A percentile compares a stretch with the other conserved stretches of the same genome.
These are phyloP conservation scores for Pherbina coryleti DNA, from an alignment of 2,888 invertebrate species.

Conservation along the genomic window DNA sequence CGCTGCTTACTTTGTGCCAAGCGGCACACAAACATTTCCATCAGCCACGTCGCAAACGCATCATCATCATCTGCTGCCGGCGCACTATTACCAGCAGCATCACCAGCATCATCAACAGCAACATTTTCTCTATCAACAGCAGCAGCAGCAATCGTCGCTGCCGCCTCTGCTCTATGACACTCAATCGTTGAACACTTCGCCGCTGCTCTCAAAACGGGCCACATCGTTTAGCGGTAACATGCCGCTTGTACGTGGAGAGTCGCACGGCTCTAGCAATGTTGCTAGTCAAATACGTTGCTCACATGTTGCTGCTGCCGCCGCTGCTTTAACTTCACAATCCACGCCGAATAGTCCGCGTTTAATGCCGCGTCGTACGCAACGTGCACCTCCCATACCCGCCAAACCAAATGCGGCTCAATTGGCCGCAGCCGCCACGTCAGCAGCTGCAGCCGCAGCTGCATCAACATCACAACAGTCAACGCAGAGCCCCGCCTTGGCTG, in stretches of 20 bases:
- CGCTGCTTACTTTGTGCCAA: slow-evolving; percentile 61
- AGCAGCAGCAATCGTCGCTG: slow-evolving; percentile 51
- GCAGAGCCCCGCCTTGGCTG: slow-evolving; percentile 58
- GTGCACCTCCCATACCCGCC: slow-evolving; percentile 67
- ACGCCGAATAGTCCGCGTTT: slow-evolving; percentile 82
- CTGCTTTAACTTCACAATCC: slow-evolving; percentile 69
- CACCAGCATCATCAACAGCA: slow-evolving; percentile 51
- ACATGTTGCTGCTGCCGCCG: slow-evolving; percentile 18
- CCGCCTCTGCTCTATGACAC: slow-evolving; percentile 53
- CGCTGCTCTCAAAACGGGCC: slow-evolving; percentile 65
- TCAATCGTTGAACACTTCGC: slow-evolving; percentile 63
- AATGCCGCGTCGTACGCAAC: slow-evolving; percentile 74
- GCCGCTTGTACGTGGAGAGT: slow-evolving; percentile 55
- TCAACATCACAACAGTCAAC: slow-evolving; percentile 5
- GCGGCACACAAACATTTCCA: slow-evolving; percentile 49
- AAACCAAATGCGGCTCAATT: slow-evolving; percentile 50
- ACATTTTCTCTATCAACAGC: slow-evolving; percentile 44
- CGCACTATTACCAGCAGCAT: slow-evolving; percentile 45
- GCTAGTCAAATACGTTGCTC: slow-evolving; percentile 36
- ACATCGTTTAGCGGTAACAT: slow-evolving; percentile 66
- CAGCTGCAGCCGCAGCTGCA: not conserved
- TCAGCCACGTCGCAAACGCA: slow-evolving; percentile 60
- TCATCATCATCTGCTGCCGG: slow-evolving; percentile 39
- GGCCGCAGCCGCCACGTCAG: slow-evolving; percentile 18
- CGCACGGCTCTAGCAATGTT: not conserved